These are phyloP conservation scores for Syngnathus typhle DNA, from an alignment of 2,113 vertebrate genomes.

Conservation along the genomic window DNA sequence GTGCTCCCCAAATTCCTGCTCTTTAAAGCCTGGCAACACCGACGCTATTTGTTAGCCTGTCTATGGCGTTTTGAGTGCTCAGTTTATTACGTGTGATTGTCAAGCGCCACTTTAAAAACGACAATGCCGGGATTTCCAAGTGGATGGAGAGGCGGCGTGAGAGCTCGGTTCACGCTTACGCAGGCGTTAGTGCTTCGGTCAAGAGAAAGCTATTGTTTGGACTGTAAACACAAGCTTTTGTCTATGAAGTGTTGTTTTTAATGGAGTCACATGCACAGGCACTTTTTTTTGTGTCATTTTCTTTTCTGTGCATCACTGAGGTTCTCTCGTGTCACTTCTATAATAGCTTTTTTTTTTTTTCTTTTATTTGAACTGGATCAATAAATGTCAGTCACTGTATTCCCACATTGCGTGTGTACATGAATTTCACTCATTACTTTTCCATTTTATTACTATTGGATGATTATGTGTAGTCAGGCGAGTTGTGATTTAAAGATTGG, in stretches of 20 bases:
- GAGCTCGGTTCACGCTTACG: constrained; percentile 40
- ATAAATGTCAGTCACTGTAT: constrained; percentile 18
- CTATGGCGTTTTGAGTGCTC: background rate
- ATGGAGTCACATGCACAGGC: constrained; percentile 33
- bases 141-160: constrained; percentile 42
- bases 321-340: constrained; percentile 4
- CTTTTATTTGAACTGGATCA: constrained; percentile 38
- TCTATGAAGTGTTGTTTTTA: constrained; percentile 41
- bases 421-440: background rate
- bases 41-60: background rate
- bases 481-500: constrained; percentile 55
- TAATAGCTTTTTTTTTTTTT: constrained; percentile 7
- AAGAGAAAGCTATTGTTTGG: constrained; percentile 55
- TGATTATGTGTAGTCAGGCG: constrained; percentile 8
- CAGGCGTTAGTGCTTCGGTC: constrained; percentile 51
- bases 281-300: constrained; percentile 44
- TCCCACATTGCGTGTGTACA: constrained; percentile 1
- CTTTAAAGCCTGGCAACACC: background rate
- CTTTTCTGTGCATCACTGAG: constrained; percentile 10
- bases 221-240: constrained; percentile 55
- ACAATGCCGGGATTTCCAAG: constrained; percentile 21
- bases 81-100: constrained; percentile 31
- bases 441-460: constrained; percentile 17
- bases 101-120: constrained; percentile 42
- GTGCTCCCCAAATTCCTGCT: background rate